Base-by-base conservation (phyloP, 2,888 invertebrate species). In the Mystacides longicornis region DNA sequence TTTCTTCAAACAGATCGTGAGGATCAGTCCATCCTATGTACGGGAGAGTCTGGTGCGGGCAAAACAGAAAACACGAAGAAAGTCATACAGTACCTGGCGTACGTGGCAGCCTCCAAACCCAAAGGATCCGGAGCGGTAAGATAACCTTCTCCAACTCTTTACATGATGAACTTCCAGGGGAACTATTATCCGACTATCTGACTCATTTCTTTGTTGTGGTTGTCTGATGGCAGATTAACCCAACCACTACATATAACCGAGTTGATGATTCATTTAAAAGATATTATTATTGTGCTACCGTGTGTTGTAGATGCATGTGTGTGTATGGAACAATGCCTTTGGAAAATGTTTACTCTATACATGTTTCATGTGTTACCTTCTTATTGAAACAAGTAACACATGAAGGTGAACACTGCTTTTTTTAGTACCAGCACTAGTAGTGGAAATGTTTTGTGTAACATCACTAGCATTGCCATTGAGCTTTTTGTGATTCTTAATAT, bases 41-140 rank as follows among this genome's bases (percentile, higher is more conserved):
- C 99, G 67, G 99, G 99, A 66, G 99, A 99, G 76, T 99, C 98
- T n/a, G 99, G 99, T 65, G 99, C 99, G 64, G 99, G 99, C 64
- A 99, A 99, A 80, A 99, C 99, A 51, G 99, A 99, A 74, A 99
- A 99, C 76, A 99, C 99, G 58, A 99, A 99, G 80, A 99, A 99
- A 82, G 99, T 99, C 54, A 99, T 99, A 70, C 99, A 99, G 80
- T 99, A 99, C 80, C 82, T 99, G 71, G 99, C 99, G 46, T 96
- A 94, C 75, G 98, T 99, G 55, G 99, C 99, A 63, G 98, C 99
- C 50, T 97, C 97, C 22, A 95, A 95, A 74, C 93, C 93, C 52
- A 93, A 93, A 75, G 85, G 87, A 68, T 86, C 89, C 42, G 88
- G 87, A 73, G 88, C 88, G 86, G 89, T 89, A 83, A 85, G 57